Conservation (phyloP, 2,888 invertebrate species). For the Amiota minor region DNA sequence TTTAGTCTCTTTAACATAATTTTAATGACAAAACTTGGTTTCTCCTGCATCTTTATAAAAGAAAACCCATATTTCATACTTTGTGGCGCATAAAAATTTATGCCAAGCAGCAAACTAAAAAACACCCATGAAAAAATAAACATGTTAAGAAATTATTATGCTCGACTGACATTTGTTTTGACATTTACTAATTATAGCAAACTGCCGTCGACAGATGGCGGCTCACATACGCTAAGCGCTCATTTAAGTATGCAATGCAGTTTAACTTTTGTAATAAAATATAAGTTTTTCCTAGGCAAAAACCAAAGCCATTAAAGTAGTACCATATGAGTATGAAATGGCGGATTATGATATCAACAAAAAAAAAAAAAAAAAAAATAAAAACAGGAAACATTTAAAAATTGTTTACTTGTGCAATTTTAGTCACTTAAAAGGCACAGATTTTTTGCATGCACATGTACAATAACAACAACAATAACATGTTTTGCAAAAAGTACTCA, state of each 20-base stretch:
- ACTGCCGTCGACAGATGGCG: background rate
- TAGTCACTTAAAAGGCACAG: conserved; percentile 41
- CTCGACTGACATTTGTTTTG: conserved; percentile 15
- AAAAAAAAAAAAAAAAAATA: too few species aligned
- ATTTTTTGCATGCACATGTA: background rate
- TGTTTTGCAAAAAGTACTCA: too few species aligned
- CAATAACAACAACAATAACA: too few species aligned
- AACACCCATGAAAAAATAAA: background rate
- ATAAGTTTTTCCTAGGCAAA: background rate
- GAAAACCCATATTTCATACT: background rate
- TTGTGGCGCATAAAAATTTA: background rate
- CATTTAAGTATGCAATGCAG: conserved; percentile 13
- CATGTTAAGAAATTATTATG: background rate
- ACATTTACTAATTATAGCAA: conserved; percentile 14
- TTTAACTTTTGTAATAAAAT: background rate
- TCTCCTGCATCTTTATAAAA: too few species aligned
- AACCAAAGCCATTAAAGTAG: background rate
- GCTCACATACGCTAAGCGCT: background rate
- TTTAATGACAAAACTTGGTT: too few species aligned
- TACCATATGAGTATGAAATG: background rate
- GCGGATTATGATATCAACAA: conserved; percentile 14
- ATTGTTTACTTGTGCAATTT: conserved; percentile 56
- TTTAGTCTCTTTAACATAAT: too few species aligned
- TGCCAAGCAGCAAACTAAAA: background rate
- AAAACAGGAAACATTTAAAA: conserved; percentile 39